Base-by-base conservation (phyloP, 1,140 invertebrate genomes). In the Conus ventricosus region DNA sequence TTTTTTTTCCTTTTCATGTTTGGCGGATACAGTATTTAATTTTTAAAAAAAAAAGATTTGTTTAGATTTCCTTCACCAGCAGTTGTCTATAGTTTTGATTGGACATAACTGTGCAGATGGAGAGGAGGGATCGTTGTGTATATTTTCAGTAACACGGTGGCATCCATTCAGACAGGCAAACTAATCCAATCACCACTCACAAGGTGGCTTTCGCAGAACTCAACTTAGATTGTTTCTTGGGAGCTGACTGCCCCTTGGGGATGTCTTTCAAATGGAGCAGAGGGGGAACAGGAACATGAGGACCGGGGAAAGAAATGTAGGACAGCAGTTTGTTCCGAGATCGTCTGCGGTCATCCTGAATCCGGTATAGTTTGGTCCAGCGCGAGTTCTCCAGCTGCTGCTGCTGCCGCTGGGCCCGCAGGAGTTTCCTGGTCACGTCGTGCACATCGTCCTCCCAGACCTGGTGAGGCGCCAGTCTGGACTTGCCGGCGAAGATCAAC, bases 381-480 rank as follows among this genome's bases (percentile, higher is more conserved):
- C 13, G 11, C 6, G 67, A 71, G 11, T 20, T n/a, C 17, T 23
- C 67, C 67, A 7, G 80, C 55, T 83, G 78, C n/a, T 81, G 88
- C 55, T 90, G 78, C n/a, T 85, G 85, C 15, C 83, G 55, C 23
- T 88, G 87, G 13, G 92, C 90, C 86, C 85, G 88, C 17, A 93
- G 88, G n/a, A 93, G 83, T 85, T 90, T 91, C 89, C 90, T 90
- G 27, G 92, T 92, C 15, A 93, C 87, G 17, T 89, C 91, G 39
- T 90, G 86, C 51, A 90, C 90, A 76, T 92, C 89, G n/a, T 90
- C 88, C 78, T 91, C 89, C 92, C 92, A 93, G 2, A 89, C 81
- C 53, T 89, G 89, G 53, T 89, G 83, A 51, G 89, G 90, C 2
- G 90, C 84, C 55, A 89, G 76, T 25, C 84, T 39, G 25, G 13